A percentile compares a stretch with the other conserved stretches of the same genome.
Evolutionary conservation across 2,113 vertebrate genomes (phyloP).

Genomic region (Strix uralensis): DNA sequence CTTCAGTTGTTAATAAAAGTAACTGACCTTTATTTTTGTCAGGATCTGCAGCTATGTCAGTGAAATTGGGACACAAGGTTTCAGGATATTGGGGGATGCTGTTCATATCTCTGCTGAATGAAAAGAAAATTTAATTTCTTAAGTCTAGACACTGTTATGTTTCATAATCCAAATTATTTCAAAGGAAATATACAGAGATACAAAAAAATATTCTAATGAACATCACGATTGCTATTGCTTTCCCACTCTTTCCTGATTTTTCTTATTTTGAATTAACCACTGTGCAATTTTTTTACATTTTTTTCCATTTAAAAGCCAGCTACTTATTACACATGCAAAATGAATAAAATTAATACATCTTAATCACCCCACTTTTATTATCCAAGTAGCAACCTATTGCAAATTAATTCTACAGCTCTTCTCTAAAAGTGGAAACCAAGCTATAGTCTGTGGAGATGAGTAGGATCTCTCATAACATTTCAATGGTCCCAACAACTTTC

Average conservation of each 20-base stretch:
- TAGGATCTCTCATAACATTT: neutral
- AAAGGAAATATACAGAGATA: neutral
- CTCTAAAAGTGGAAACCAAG: neutral
- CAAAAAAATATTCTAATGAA: neutral
- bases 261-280: neutral
- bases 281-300: neutral
- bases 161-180: neutral
- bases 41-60: conserved; percentile 77
- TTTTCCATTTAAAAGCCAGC: neutral
- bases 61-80: conserved; percentile 79
- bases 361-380: neutral
- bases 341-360: neutral
- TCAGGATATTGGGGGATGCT: conserved; percentile 63
- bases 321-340: neutral
- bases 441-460: neutral
- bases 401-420: neutral
- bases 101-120: conserved; percentile 65
- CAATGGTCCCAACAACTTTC: neutral
- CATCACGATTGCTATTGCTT: neutral
- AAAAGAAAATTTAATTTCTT: neutral
- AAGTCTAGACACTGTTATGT: neutral
- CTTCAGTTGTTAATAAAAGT: neutral
- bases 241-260: neutral
- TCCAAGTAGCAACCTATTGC: neutral
- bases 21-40: conserved; percentile 85